Percentiles rank a stretch among this genome's conserved stretches.
Conservation (phyloP, 1,140 invertebrate species). For the Saxidomus purpurata region DNA sequence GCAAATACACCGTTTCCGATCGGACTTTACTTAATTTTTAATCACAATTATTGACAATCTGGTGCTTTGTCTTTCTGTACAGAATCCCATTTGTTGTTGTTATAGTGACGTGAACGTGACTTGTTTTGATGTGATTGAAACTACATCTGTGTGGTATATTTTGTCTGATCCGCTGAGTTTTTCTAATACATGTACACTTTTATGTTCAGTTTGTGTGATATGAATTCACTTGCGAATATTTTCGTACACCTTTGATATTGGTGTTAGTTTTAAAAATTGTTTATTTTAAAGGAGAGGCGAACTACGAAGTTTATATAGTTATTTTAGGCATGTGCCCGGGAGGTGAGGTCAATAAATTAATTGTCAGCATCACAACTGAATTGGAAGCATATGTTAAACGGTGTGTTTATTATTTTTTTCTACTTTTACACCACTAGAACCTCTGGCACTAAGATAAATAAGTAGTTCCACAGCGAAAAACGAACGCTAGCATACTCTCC, state of each 20-base stretch:
- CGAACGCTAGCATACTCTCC: not conserved
- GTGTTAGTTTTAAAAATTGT: too few species aligned
- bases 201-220: too few species aligned
- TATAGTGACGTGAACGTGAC: not conserved
- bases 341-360: too few species aligned
- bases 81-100: not conserved
- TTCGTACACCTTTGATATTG: too few species aligned
- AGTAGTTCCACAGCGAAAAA: not conserved
- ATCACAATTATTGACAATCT: not conserved
- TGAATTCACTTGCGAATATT: too few species aligned
- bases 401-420: conserved; percentile 5
- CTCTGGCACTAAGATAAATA: not conserved
- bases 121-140: too few species aligned
- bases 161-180: too few species aligned
- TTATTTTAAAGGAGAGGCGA: too few species aligned
- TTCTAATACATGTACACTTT: too few species aligned
- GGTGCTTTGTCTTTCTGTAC: not conserved
- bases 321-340: too few species aligned
- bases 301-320: too few species aligned
- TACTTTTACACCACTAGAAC: not conserved
- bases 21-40: not conserved
- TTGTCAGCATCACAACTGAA: not conserved
- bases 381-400: not conserved
- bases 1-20: not conserved
- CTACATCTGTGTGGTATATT: too few species aligned